Percentiles rank a stretch among this genome's conserved stretches.
These are phyloP conservation scores for Noturus placidus DNA, from an alignment of 2,113 vertebrate species.

Conservation along the genomic window DNA sequence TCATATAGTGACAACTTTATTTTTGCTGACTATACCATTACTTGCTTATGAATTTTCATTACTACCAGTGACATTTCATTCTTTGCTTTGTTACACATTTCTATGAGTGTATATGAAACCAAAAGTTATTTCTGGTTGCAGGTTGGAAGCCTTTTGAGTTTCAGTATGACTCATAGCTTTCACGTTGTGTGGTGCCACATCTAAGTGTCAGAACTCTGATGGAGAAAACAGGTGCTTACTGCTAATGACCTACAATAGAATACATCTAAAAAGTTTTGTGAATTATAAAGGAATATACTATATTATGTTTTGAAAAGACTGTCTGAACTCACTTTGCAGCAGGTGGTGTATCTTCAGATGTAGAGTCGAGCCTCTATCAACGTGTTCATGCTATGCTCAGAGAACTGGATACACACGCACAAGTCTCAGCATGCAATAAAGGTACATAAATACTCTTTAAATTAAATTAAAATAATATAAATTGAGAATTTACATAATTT, in stretches of 20 bases:
- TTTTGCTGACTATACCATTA: background rate
- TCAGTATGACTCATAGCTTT: conserved; percentile 23
- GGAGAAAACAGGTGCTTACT: conserved; percentile 41
- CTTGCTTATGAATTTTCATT: background rate
- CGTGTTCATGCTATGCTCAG: conserved; percentile 78
- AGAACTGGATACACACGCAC: conserved; percentile 70
- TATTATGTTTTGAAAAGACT: background rate
- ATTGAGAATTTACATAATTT: background rate
- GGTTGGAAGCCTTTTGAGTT: conserved; percentile 11
- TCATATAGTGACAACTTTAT: background rate
- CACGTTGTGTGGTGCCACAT: conserved; percentile 9
- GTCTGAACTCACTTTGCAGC: conserved; percentile 19
- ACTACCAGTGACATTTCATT: too few relatives aligned
- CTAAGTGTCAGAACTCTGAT: conserved; percentile 27
- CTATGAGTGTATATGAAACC: background rate
- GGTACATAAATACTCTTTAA: conserved; percentile 59
- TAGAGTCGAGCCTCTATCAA: conserved; percentile 75
- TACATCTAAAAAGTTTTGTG: background rate
- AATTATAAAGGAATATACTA: background rate
- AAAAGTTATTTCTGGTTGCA: conserved; percentile 1
- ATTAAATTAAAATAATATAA: background rate
- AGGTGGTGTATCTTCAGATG: conserved; percentile 51
- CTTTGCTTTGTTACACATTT: background rate
- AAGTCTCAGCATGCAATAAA: conserved; percentile 67
- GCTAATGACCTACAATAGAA: background rate